Evolutionary conservation across 2,888 invertebrate genomes (phyloP).

Genomic region (Caenorhabditis imperialis): DNA sequence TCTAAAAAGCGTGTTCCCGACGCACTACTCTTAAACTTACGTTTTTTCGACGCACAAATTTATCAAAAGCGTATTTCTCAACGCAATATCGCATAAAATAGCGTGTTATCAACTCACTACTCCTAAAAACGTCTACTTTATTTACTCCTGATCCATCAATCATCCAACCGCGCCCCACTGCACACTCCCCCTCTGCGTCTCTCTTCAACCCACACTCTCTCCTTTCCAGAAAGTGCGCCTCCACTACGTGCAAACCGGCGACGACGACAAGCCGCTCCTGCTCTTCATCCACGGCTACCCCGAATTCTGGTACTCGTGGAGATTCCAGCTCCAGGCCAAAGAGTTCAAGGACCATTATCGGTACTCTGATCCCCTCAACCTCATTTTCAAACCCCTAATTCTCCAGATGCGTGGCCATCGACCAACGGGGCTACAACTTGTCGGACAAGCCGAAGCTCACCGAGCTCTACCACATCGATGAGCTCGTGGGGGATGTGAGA

Average conservation of each 20-base stretch:
- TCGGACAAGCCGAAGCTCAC: slow-evolving; percentile 85
- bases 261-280: slow-evolving; percentile 83
- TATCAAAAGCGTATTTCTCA: no score
- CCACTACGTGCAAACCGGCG: slow-evolving; percentile 63
- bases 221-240: slow-evolving; percentile 59
- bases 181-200: no score
- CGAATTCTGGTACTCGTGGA: slow-evolving; percentile 87
- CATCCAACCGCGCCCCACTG: no score
- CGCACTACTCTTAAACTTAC: no score
- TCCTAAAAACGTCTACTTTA: no score
- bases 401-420: slow-evolving; percentile 84
- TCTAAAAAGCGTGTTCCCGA: no score
- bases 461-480: slow-evolving; percentile 82
- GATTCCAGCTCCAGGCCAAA: slow-evolving; percentile 84
- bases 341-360: slow-evolving; percentile 80
- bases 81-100: no score
- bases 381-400: not conserved
- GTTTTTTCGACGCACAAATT: no score
- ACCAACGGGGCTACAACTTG: slow-evolving; percentile 87
- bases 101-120: no score
- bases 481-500: slow-evolving; percentile 83
- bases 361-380: slow-evolving; percentile 33
- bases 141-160: no score
- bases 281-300: slow-evolving; percentile 86
- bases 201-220: no score